phyloP scores from a whole-genome alignment of 2,888 invertebrate genomes.

The Pollenia angustigena region DNA sequence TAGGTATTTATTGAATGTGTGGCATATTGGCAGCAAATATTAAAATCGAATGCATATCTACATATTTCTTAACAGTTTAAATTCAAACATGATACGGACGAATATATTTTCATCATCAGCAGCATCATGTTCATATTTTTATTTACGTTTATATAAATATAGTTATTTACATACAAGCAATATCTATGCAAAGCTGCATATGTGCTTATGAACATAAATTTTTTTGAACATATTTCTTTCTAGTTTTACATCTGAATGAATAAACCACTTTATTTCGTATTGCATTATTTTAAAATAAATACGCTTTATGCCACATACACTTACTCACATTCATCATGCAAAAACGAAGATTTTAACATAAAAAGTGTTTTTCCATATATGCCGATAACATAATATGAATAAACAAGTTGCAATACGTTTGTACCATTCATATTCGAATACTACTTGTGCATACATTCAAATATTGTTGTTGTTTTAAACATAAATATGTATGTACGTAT shows the following conservation, averaged over 20 bases:
- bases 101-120: conserved; percentile 53
- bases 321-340: neutral
- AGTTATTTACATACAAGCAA: neutral
- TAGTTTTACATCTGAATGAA: conserved; percentile 69
- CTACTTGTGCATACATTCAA: neutral
- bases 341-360: neutral
- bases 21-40: conserved; percentile 2
- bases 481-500: neutral
- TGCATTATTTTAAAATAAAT: conserved; percentile 66
- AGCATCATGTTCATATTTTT: neutral
- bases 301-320: conserved; percentile 56
- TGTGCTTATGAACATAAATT: neutral
- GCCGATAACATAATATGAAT: conserved; percentile 48
- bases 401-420: conserved; percentile 33
- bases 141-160: neutral
- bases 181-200: neutral
- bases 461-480: neutral
- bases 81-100: conserved; percentile 27
- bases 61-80: conserved; percentile 18
- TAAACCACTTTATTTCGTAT: conserved; percentile 70
- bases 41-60: conserved; percentile 3
- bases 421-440: neutral
- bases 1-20: neutral
- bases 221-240: conserved; percentile 31
- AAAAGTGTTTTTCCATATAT: neutral